Evolutionary conservation across 2,888 invertebrate genomes (phyloP), one percentile per base, ranked within the genome.

Genomic region (Ceraclea dissimilis): DNA sequence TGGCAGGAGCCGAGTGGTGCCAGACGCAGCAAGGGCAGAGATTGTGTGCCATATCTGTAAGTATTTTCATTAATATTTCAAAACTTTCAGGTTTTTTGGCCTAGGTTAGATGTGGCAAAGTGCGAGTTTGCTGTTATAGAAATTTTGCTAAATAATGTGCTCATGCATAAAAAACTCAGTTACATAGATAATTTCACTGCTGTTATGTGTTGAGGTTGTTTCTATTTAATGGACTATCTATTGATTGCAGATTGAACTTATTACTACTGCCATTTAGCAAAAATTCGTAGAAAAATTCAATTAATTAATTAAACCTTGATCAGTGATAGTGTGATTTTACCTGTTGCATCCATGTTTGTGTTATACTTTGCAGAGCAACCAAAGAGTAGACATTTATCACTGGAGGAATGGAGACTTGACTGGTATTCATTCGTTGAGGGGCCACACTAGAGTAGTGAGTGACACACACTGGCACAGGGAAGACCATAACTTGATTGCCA

Each of bases 1-100:
- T 94, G 1, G 89, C 90, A 2, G 88, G 90, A 13, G 92, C 93
- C 0, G 93, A 94, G 74, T 95, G 93, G 89, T 93, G 92, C 69
- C 92, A 90, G 51, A 88, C 86, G 43, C 76, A 82, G 53, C 80
- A 84, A 52, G 85, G 89, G 56, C 84, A 84, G 67, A 87, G 90
- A 66, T 77, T 89, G 26, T 93, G 93, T 72, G 93, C 93, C 48
- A 88, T 94, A 65, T 91, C 94, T 60, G 93, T 93, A 74, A 79
- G 81, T 48, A 19, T 19, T 39, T 26, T 10, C 26, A 26, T 26
- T 26, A 10, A 26, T 26, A 26, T 26, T 10, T 26, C 26, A n/a
- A n/a, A n/a, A n/a, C n/a, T n/a, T 47, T 52, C 19, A 22, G 31
- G 44, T 26, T 61, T 57, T 21, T 49, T 22, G 11, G 33, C 33